Percentiles rank a stretch among this genome's conserved stretches.
These are phyloP conservation scores for Amphilophus citrinellus DNA, from an alignment of 2,113 vertebrate species.

Conservation along the genomic window DNA sequence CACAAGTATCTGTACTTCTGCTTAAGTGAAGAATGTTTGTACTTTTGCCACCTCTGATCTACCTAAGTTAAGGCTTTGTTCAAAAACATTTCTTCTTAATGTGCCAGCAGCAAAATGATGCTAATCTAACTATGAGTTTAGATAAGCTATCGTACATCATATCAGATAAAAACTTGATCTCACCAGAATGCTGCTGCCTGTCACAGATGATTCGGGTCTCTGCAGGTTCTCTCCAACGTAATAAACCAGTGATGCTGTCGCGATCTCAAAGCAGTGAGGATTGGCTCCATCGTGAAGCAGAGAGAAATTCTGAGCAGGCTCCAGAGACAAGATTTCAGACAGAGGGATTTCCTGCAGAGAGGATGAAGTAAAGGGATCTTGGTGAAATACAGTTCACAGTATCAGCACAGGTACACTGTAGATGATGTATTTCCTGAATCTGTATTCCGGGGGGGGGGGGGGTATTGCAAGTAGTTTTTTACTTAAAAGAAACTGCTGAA, in stretches of 20 bases:
- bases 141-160: not conserved
- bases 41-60: not conserved
- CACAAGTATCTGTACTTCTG: not conserved
- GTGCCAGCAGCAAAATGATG: not conserved
- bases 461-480: not conserved
- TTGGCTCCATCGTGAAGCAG: constrained; percentile 87
- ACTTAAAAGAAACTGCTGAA: not conserved
- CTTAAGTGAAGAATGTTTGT: not conserved
- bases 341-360: constrained; percentile 92
- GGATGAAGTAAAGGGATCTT: not conserved
- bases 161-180: constrained; percentile 3
- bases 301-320: constrained; percentile 88
- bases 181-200: constrained; percentile 61
- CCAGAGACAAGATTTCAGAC: constrained; percentile 94
- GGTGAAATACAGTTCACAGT: not conserved
- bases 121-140: not conserved
- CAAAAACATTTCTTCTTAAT: not conserved
- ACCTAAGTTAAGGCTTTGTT: not conserved
- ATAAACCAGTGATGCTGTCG: constrained; percentile 90
- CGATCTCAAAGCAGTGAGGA: constrained; percentile 96
- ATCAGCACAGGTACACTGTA: not conserved
- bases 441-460: not conserved
- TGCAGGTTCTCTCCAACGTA: constrained; percentile 91
- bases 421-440: not conserved
- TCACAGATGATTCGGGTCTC: constrained; percentile 39